Base-by-base conservation (phyloP, 2,797 vertebrate genomes). In the Pyrocephalus nanus region DNA sequence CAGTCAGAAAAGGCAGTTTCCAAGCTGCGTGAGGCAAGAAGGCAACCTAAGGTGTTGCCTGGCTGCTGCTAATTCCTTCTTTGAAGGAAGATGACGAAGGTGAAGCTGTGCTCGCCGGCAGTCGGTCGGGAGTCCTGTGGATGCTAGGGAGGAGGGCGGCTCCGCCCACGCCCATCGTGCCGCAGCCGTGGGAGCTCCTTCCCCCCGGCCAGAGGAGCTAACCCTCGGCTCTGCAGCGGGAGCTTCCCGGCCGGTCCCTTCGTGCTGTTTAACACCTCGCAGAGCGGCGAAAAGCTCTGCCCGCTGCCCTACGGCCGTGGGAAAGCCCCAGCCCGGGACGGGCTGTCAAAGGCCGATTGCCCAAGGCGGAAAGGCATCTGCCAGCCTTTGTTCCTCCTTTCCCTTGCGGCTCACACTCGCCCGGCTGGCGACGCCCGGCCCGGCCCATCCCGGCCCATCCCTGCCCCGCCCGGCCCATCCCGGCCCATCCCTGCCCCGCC, bases 141-240 rank as follows among this genome's bases (percentile, higher is more conserved):
- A 2, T 9, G 43, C 17, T 27, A 2, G 0, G 2, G 4, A 15
- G 32, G 15, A 54, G 43, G 14, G 9, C 40, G 1, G 23, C 29
- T 43, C 13, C 43, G 6, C 40, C 40, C 5, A 1, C 3, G 1
- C 8, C 2, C n/a, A 0, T 1, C 6, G 25, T 1, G 23, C 36
- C 3, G 2, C 21, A 2, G 32, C 3, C 10, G 3, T 1, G 2
- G 26, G 25, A n/a, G 38, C 58, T 14, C 12, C 27, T 51, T 15
- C 50, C 5, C 11, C 6, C 11, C 5, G 1, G 60, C 34, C 51
- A 1, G 23, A 0, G 40, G 43, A 18, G 25, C n/a, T 15, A 9
- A 60, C 48, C 8, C 36, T 15, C 2, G 12, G 42, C 36, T 40
- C 74, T 5, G 45, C 40, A 6, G 16, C 36, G 11, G 60, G 29